Conservation (phyloP, 2,888 invertebrate genomes). For the Lithosia quadra region DNA sequence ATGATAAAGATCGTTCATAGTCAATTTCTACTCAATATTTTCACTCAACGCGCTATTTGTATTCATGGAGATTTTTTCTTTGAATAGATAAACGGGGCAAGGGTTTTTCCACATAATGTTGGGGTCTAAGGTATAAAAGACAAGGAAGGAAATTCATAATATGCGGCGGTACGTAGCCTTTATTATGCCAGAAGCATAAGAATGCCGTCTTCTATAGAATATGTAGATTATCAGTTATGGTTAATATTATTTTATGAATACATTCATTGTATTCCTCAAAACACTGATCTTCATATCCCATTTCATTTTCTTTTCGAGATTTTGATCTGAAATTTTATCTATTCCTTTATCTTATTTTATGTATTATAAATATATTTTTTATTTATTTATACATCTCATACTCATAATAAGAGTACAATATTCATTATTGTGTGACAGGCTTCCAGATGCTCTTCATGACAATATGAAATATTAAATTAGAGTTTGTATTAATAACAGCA, state of each 20-base stretch:
- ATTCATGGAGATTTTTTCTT: slow-evolving; percentile 75
- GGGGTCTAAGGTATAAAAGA: slow-evolving; percentile 67
- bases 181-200: not conserved
- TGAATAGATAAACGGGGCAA: slow-evolving; percentile 75
- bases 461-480: too few relatives aligned
- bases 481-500: too few relatives aligned
- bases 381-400: not conserved
- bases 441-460: too few relatives aligned
- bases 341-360: not conserved
- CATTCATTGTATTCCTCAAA: not conserved
- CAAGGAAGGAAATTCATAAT: slow-evolving; percentile 36
- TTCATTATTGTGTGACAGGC: too few relatives aligned
- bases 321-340: slow-evolving; percentile 4
- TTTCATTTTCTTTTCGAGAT: not conserved
- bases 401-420: too few relatives aligned
- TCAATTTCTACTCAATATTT: slow-evolving; percentile 72
- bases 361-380: too few relatives aligned
- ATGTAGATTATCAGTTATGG: slow-evolving; percentile 6
- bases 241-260: slow-evolving; percentile 4
- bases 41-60: slow-evolving; percentile 72
- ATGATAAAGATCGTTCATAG: slow-evolving; percentile 64
- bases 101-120: slow-evolving; percentile 68
- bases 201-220: slow-evolving; percentile 9
- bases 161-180: slow-evolving; percentile 3
- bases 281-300: not conserved